A percentile compares a stretch with the other conserved stretches of the same genome.
phyloP scores from a whole-genome alignment of 2,113 vertebrate genomes.

The Passerina amoena region DNA sequence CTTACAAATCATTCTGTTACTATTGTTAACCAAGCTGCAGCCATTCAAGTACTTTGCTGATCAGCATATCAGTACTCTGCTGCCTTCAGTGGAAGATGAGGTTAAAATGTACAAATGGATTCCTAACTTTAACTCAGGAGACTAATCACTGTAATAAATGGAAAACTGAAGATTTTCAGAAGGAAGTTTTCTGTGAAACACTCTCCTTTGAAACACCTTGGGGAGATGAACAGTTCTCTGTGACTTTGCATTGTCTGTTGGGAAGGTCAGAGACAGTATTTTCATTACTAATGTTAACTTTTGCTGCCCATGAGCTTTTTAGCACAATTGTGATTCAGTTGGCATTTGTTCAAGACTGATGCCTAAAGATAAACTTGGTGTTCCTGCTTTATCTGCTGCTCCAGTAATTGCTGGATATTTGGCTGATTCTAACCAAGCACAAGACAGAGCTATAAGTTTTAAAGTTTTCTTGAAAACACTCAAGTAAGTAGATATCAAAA shows the following conservation, averaged over 20 bases:
- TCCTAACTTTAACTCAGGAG: background rate
- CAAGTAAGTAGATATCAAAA: background rate
- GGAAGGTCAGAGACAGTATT: background rate
- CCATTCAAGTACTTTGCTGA: background rate
- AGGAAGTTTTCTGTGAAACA: background rate
- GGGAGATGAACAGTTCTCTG: background rate
- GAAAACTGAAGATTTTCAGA: background rate
- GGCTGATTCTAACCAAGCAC: background rate
- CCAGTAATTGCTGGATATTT: background rate
- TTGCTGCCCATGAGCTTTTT: background rate
- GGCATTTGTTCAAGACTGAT: background rate
- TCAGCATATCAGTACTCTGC: background rate
- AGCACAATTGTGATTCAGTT: background rate
- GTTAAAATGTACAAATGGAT: background rate
- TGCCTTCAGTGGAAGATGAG: background rate
- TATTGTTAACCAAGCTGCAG: background rate
- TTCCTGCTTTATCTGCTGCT: background rate
- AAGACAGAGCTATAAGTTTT: background rate
- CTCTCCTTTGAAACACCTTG: background rate
- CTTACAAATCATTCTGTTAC: background rate
- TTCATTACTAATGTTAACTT: background rate
- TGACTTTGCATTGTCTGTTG: background rate
- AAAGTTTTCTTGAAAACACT: background rate
- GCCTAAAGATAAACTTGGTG: background rate
- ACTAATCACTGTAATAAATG: background rate